Evolutionary conservation across 2,113 vertebrate genomes (phyloP), one percentile per base, ranked within the genome.

Genomic region (Rhinolophus sinicus): DNA sequence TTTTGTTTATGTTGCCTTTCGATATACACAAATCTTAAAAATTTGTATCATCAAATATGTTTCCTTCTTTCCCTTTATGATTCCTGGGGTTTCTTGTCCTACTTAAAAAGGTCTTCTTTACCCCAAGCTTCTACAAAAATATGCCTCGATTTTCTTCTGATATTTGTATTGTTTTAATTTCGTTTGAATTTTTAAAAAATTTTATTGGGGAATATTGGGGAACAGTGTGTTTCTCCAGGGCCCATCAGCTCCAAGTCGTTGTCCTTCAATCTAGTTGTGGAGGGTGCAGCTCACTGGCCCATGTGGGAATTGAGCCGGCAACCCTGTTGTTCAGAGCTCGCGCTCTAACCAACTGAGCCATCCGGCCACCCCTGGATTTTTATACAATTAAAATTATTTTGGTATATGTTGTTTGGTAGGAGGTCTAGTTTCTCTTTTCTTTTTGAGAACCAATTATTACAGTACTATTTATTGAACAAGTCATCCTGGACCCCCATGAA

Each of bases 151-250:
- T 85, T 94, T 92, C 69, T 96, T 90, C 44, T 69, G 26, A 64
- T 87, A 90, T 64, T 95, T 90, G n/a, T 80, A 86, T 56, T 83
- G 44, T 92, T 94, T 70, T 82, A 69, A 90, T 91, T 95, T 95
- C 76, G 54, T 83, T 89, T 94, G 80, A 33, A 81, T 76, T 94
- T 92, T 21, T 82, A 67, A 44, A 40, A 40, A 40, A 44, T 44
- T 44, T 44, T 44, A 44, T 44, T 44, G 40, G 40, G 6, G 40
- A 44, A 44, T 44, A 44, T 44, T 44, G 40, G 40, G 40, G 40
- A 44, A 44, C 6, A 44, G 40, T 44, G 40, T 44, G 40, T 44
- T 44, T 44, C 40, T 44, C 40, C 5, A 6, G 40, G 40, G 40
- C 40, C 40, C 40, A 44, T 44, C 40, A 44, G 40, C 40, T 44